These are phyloP conservation scores for Augochlora pura DNA, from an alignment of 1,140 invertebrate genomes.

Conservation along the genomic window DNA sequence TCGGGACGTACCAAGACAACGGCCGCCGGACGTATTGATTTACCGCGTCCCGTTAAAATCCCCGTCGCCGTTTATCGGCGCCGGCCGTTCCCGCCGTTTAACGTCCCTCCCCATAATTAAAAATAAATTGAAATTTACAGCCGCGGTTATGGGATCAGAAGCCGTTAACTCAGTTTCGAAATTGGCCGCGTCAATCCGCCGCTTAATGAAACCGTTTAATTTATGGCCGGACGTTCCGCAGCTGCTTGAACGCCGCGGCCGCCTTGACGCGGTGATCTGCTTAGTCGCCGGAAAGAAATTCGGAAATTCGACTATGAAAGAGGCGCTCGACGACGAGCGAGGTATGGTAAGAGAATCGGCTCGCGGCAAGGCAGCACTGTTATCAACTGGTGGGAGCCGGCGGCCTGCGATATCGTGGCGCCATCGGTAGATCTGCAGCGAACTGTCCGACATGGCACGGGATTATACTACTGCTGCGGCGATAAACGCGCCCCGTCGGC, in stretches of 20 bases:
- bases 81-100: no score
- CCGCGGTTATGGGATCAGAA: not conserved
- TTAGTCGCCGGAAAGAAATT: no score
- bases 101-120: not conserved
- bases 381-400: not conserved
- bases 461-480: not conserved
- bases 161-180: not conserved
- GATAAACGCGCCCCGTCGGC: not conserved
- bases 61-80: no score
- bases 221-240: no score
- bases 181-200: no score
- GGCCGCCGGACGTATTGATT: no score
- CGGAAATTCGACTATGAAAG: not conserved
- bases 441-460: slow-evolving; percentile 6
- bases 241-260: no score
- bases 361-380: not conserved
- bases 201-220: no score
- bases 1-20: no score
- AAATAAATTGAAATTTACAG: not conserved
- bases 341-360: not conserved
- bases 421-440: slow-evolving; percentile 33
- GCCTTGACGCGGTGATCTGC: no score
- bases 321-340: no score
- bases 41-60: no score
- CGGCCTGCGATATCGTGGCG: slow-evolving; percentile 35